Percentiles rank a stretch among this genome's conserved stretches.
Conservation (phyloP, 2,113 vertebrate species). For the Pterocles burchelli region DNA sequence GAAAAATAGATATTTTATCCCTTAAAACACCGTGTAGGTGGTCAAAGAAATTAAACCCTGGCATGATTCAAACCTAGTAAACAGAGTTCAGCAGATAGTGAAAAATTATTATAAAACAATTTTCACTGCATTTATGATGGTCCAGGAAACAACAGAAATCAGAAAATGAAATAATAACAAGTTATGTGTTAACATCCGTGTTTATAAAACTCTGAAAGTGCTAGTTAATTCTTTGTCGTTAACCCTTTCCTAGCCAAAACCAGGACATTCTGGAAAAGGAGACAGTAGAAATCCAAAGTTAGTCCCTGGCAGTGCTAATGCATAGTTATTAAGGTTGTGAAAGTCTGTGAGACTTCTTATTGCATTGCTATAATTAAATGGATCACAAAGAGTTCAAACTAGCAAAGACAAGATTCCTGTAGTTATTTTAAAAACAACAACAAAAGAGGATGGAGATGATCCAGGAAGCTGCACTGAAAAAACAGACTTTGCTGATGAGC, state of each 20-base stretch:
- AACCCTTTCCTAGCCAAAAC: too few relatives aligned
- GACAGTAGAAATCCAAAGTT: neutral
- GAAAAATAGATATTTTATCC: neutral
- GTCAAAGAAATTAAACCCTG: neutral
- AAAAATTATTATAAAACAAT: neutral
- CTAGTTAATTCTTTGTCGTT: too few relatives aligned
- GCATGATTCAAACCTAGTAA: neutral
- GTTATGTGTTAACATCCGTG: neutral
- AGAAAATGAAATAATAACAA: neutral
- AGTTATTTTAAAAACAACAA: neutral
- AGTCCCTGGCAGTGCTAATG: neutral
- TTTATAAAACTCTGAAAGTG: neutral
- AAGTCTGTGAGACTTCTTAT: neutral
- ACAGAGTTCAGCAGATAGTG: neutral
- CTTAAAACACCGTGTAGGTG: neutral
- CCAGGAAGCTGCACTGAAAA: neutral
- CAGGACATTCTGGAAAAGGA: neutral
- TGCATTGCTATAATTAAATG: neutral
- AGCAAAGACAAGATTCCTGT: neutral
- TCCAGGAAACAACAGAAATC: neutral
- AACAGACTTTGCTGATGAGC: neutral
- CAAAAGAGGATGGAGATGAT: neutral
- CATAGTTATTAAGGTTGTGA: neutral
- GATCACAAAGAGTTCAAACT: neutral
- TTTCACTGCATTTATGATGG: neutral